Percentiles rank a stretch among this genome's conserved stretches.
Evolutionary conservation across 2,113 vertebrate species (phyloP).

Genomic region (Brachirus orientalis): DNA sequence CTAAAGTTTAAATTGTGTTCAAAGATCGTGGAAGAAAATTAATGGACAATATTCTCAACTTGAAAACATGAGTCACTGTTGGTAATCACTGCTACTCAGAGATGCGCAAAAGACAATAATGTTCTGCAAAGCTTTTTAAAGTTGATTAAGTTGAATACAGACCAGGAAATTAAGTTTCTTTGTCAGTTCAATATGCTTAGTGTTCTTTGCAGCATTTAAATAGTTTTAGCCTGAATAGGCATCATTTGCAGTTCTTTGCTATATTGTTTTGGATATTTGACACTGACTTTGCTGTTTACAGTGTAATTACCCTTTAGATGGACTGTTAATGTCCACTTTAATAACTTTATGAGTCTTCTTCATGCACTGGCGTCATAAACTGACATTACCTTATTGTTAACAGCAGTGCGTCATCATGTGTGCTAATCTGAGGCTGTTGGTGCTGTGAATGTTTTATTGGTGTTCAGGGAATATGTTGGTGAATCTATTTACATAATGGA

Average conservation of each 20-base stretch:
- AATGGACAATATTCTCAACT: slow-evolving; percentile 22
- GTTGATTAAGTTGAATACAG: slow-evolving; percentile 25
- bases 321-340: slow-evolving; percentile 35
- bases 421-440: neutral
- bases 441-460: slow-evolving; percentile 32
- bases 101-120: slow-evolving; percentile 13
- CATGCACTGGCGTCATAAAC: slow-evolving; percentile 47
- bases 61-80: slow-evolving; percentile 16
- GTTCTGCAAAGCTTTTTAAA: slow-evolving; percentile 27
- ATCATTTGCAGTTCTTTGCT: slow-evolving; percentile 17
- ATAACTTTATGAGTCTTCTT: slow-evolving; percentile 24
- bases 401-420: slow-evolving; percentile 32
- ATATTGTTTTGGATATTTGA: slow-evolving; percentile 27
- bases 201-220: slow-evolving; percentile 35
- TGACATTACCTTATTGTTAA: slow-evolving; percentile 37
- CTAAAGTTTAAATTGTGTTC: slow-evolving; percentile 3
- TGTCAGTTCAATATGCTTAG: slow-evolving; percentile 46
- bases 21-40: slow-evolving; percentile 27
- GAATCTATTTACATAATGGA: slow-evolving; percentile 53
- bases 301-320: slow-evolving; percentile 24
- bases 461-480: slow-evolving; percentile 11
- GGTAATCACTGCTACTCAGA: slow-evolving; percentile 29
- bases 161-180: slow-evolving; percentile 35
- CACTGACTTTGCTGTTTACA: slow-evolving; percentile 16
- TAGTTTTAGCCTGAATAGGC: slow-evolving; percentile 21